A percentile compares a stretch with the other conserved stretches of the same genome.
Conservation (phyloP, 2,888 invertebrate genomes). For the Neria commutata region DNA sequence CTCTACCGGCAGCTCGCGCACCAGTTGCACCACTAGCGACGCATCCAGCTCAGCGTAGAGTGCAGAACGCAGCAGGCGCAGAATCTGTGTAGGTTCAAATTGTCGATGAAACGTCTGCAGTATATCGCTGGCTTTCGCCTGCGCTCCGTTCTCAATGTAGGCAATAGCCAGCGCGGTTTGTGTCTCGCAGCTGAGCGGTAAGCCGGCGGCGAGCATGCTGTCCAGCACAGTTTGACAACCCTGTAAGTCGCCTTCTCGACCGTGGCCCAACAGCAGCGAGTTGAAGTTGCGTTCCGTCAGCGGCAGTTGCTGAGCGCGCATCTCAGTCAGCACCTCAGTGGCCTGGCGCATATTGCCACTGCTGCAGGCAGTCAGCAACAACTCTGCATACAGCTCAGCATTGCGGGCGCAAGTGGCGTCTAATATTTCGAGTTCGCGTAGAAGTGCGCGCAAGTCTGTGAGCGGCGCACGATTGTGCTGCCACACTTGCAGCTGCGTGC, state of each 20-base stretch:
- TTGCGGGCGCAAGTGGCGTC: conserved; percentile 28
- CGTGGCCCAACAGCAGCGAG: conserved; percentile 67
- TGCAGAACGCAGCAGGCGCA: conserved; percentile 41
- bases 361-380: conserved; percentile 67
- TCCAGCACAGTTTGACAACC: conserved; percentile 64
- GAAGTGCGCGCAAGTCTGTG: conserved; percentile 40
- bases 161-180: conserved; percentile 64
- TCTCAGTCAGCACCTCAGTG: conserved; percentile 66
- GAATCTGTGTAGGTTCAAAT: conserved; percentile 45
- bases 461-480: conserved; percentile 67
- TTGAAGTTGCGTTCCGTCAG: conserved; percentile 68
- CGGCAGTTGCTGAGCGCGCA: conserved; percentile 65
- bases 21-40: conserved; percentile 38
- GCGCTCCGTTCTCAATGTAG: conserved; percentile 63
- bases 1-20: conserved; percentile 47
- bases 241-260: conserved; percentile 54
- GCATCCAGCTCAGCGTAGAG: conserved; percentile 18
- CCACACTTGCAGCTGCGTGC: conserved; percentile 66
- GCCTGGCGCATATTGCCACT: conserved; percentile 67
- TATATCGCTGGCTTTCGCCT: conserved; percentile 43
- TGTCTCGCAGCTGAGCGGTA: conserved; percentile 63
- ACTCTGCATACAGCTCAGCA: conserved; percentile 65
- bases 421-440: conserved; percentile 60
- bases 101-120: conserved; percentile 37
- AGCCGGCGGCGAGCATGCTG: conserved; percentile 67